phyloP scores from a whole-genome alignment of 2,113 vertebrate species.

The Mustela nigripes region DNA sequence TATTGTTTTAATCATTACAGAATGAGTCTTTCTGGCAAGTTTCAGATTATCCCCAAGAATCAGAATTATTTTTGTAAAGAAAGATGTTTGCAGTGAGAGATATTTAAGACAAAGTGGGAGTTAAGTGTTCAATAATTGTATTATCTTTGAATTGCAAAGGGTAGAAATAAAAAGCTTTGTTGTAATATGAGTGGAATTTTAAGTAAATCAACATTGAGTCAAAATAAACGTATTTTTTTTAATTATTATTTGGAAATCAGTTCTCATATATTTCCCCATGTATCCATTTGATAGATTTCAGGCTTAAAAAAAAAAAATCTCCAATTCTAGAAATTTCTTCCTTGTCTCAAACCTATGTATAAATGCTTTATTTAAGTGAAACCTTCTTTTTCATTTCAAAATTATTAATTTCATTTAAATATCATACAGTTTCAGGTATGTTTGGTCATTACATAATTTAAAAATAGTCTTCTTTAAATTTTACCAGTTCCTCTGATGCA shows the following conservation, averaged over 20 bases:
- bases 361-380: neutral
- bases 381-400: neutral
- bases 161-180: neutral
- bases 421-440: neutral
- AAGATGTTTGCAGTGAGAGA: neutral
- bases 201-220: neutral
- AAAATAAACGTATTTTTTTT: neutral
- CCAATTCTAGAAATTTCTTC: neutral
- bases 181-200: neutral
- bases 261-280: neutral
- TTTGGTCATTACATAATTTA: neutral
- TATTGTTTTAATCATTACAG: neutral
- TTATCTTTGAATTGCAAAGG: neutral
- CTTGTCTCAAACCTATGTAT: neutral
- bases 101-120: neutral
- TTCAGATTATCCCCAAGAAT: neutral
- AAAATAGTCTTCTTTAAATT: neutral
- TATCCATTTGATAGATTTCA: neutral
- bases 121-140: neutral
- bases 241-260: neutral
- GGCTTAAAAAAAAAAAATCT: neutral
- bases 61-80: neutral
- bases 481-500: neutral
- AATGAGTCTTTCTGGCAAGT: neutral
- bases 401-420: neutral